Base-by-base conservation (phyloP, 1,140 invertebrate species). In the Pseudomyrmex concolor region DNA sequence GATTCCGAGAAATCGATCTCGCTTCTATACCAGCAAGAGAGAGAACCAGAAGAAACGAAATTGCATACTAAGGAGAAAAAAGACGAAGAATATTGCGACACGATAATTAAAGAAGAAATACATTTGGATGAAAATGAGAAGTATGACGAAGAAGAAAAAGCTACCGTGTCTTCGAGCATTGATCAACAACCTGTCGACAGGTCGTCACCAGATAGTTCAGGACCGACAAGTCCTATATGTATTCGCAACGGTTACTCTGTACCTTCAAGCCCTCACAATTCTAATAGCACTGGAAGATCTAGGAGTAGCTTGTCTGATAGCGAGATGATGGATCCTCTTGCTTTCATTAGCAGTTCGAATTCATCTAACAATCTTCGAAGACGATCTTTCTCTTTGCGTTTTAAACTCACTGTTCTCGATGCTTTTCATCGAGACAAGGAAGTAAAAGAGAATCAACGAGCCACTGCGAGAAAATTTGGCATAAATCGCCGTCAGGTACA, bases 401-500 rank as follows among this genome's bases (percentile, higher is more conserved):
- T 95, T 89, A 95, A 95, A 84, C 85, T 95, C 7, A 91, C 93
- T 19, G 95, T 95, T 2, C 87, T 95, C 12, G 93, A 95, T 85
- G 94, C 95, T 15, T 95, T 95, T 76, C 93, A 95, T 70, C 60
- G 89, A 3, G 95, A 96, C 84, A 86, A 92, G 0, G 90, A 92
- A 0, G 95, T 95, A 51, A 93, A 94, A 22, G 95, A 95, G 0
- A 96, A 96, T 85, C 96, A 96, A 82, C 91, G 95, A 63, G 95
- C 96, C 10, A 96, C 96, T 0, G 96, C 95, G 0, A 93, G 94
- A 25, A 96, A 96, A 89, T 96, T 95, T 84, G 94, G 95, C 64
- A 95, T 96, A 74, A 95, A 96, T 87, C 93, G 95, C 4, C 93
- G 95, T n/a, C 95, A 96, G 89, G 95, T 96, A 9, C 95, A 96